phyloP scores from a whole-genome alignment of 2,888 invertebrate species.

The Drosophila pseudotalamancana region DNA sequence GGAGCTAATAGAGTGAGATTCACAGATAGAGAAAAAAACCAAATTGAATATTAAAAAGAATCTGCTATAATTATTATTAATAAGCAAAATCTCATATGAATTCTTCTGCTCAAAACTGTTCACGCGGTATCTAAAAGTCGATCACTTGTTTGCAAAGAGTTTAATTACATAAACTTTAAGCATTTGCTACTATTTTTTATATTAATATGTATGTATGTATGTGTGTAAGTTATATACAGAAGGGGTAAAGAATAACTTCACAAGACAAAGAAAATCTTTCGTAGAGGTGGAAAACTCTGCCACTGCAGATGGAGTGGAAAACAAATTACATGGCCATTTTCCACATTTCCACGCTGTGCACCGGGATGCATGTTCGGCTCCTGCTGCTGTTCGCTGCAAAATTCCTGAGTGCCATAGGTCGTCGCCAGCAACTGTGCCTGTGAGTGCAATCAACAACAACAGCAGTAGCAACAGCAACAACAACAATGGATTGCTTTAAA shows the following conservation, averaged over 20 bases:
- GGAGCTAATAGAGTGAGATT: too few relatives aligned
- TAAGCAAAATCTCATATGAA: too few relatives aligned
- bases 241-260: conserved; percentile 24
- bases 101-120: fast-evolving
- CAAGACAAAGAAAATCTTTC: conserved; percentile 22
- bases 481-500: too few relatives aligned
- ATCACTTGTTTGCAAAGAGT: background rate
- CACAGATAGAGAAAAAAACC: too few relatives aligned
- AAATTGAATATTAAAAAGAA: too few relatives aligned
- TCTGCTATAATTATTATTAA: too few relatives aligned
- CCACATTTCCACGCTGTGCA: conserved; percentile 46
- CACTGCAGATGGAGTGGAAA: conserved; percentile 41
- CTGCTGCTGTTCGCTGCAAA: conserved; percentile 22
- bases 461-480: conserved; percentile 41
- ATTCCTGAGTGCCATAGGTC: conserved; percentile 54
- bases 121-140: background rate
- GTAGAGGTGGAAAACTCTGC: conserved; percentile 9
- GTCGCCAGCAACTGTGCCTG: conserved; percentile 45
- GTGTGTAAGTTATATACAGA: conserved; percentile 32
- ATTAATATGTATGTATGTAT: conserved; percentile 18
- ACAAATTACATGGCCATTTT: conserved; percentile 78
- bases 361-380: conserved; percentile 13
- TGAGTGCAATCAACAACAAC: conserved; percentile 67
- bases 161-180: conserved; percentile 10
- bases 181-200: background rate